Evolutionary conservation across 2,113 vertebrate genomes (phyloP), one percentile per base, ranked within the genome.

Genomic region (Saguinus imperator): DNA sequence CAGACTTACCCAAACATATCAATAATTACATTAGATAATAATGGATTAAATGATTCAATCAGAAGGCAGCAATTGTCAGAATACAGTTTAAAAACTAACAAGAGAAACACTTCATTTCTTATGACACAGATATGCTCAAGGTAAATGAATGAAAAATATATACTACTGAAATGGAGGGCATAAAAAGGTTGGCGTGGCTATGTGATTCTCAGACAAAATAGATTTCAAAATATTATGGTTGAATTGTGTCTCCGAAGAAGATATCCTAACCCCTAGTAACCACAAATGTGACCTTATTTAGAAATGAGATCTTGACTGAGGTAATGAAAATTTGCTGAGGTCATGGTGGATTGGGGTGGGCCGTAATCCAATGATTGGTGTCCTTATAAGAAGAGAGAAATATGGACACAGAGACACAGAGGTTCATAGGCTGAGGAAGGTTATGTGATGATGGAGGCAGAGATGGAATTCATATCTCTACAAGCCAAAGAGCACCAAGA

Each of bases 21-120:
- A 88, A 70, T 89, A 90, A 93, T 92, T 73, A 48, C 40, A 68
- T 66, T 52, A 88, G 89, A 86, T 68, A 86, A 25, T 40, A 70
- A 89, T 45, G 10, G 25, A n/a, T 57, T 85, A 55, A 92, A 85
- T 3, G 45, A 84, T 92, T 70, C 29, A n/a, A 43, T 87, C 21
- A 66, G 77, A 68, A 72, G n/a, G 32, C 81, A 91, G 90, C 77
- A 52, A 93, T 29, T 77, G 3, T 81, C 55, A 91, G n/a, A 81
- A 86, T 25, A 3, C 23, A 88, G 27, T 86, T 84, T 61, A 23
- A 81, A 82, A 77, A 89, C 45, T 72, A 72, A 68, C 1, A 91
- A 87, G 25, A 91, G 45, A 93, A 4, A 72, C 13, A 11, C 18
- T 50, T 80, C 85, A 91, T 88, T 55, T 73, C 27, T 80, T n/a